Percentiles rank a stretch among this genome's conserved stretches.
These are phyloP conservation scores for Hippocampus barbouri DNA, from an alignment of 2,113 vertebrate species.

Conservation along the genomic window DNA sequence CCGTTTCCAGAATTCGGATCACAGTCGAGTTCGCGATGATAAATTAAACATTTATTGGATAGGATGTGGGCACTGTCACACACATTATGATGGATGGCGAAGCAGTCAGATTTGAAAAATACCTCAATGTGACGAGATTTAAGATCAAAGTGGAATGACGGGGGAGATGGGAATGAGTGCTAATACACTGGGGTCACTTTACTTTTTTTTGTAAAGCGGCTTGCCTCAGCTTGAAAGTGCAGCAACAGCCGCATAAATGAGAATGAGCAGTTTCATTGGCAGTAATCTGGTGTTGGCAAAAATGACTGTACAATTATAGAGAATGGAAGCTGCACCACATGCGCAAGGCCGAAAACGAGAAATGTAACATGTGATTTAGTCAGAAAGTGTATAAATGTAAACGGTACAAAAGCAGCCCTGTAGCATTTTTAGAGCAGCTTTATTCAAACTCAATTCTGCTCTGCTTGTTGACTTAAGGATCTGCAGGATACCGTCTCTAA, in stretches of 20 bases:
- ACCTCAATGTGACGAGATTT: conserved; percentile 18
- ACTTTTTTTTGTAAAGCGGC: not conserved
- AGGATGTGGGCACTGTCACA: conserved; percentile 11
- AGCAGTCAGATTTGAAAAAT: conserved; percentile 24
- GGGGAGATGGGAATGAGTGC: conserved; percentile 10
- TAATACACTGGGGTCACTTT: conserved; percentile 1
- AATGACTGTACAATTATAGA: conserved; percentile 72
- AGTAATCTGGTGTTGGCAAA: conserved; percentile 58
- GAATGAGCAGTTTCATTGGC: conserved; percentile 58
- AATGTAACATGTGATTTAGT: conserved; percentile 67
- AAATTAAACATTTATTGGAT: conserved; percentile 45
- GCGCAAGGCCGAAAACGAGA: conserved; percentile 41
- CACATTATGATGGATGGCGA: conserved; percentile 16
- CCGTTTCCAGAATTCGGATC: not conserved
- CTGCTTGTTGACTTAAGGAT: conserved; percentile 12
- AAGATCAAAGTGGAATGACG: conserved; percentile 8
- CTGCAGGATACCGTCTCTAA: conserved; percentile 39
- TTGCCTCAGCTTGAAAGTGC: conserved; percentile 5
- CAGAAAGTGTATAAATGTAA: conserved; percentile 31
- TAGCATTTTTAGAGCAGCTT: conserved; percentile 17
- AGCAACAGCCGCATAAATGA: conserved; percentile 36
- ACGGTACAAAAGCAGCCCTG: conserved; percentile 16
- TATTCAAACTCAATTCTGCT: not conserved
- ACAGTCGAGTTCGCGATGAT: conserved; percentile 9
- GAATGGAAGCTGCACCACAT: conserved; percentile 54